phyloP scores from a whole-genome alignment of 2,888 invertebrate species.

The Pyrrhia umbra region DNA sequence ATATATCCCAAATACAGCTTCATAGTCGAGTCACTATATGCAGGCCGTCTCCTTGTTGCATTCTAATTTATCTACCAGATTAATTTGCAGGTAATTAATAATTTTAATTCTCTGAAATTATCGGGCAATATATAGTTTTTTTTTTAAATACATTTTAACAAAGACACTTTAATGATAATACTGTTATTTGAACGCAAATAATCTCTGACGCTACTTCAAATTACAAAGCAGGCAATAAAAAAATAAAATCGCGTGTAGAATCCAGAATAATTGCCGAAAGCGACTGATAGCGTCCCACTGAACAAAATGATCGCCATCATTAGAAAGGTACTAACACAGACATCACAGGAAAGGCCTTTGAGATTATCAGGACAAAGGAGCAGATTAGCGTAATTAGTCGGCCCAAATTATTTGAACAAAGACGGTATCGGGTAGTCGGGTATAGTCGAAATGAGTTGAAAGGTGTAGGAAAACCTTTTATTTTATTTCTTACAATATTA shows the following conservation, averaged over 20 bases:
- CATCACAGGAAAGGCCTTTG: slow-evolving; percentile 47
- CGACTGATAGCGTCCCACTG: slow-evolving; percentile 22
- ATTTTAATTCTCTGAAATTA: too few species aligned
- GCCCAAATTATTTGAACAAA: slow-evolving; percentile 42
- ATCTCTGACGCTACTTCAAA: neutral
- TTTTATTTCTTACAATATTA: neutral
- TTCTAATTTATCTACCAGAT: too few species aligned
- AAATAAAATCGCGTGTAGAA: slow-evolving; percentile 26
- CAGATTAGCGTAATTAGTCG: slow-evolving; percentile 57
- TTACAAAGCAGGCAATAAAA: slow-evolving; percentile 8
- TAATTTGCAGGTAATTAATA: too few species aligned
- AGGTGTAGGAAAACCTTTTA: too few species aligned
- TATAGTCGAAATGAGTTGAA: slow-evolving; percentile 21
- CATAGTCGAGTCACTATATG: too few species aligned
- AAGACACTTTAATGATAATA: too few species aligned
- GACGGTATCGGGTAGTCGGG: slow-evolving; percentile 1
- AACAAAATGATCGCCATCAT: slow-evolving; percentile 52
- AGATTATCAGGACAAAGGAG: slow-evolving; percentile 59
- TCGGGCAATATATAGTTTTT: too few species aligned
- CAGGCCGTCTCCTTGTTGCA: too few species aligned
- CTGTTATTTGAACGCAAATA: neutral
- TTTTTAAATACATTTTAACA: too few species aligned
- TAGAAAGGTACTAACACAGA: slow-evolving; percentile 43
- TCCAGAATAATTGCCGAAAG: slow-evolving; percentile 28
- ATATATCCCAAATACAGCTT: too few species aligned